A percentile compares a stretch with the other conserved stretches of the same genome.
Conservation (phyloP, 1,140 invertebrate genomes). For the Ridgeia piscesae region DNA sequence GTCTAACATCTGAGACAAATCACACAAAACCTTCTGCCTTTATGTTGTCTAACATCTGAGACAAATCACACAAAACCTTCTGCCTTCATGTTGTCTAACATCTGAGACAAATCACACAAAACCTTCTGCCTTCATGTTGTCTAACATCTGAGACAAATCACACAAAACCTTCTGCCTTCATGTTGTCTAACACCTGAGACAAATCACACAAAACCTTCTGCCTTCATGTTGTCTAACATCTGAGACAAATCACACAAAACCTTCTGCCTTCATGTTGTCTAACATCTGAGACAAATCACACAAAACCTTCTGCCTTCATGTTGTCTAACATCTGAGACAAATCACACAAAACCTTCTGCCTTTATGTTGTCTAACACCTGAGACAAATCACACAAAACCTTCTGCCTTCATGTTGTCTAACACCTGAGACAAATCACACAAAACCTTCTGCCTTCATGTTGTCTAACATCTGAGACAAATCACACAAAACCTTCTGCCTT, state of each 20-base stretch:
- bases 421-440: conserved; percentile 50
- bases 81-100: conserved; percentile 56
- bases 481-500: too few relatives aligned
- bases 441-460: conserved; percentile 59
- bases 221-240: conserved; percentile 56
- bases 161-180: conserved; percentile 60
- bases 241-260: too few relatives aligned
- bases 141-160: conserved; percentile 54
- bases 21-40: too few relatives aligned
- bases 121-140: conserved; percentile 58
- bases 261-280: conserved; percentile 57
- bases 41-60: conserved; percentile 56
- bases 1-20: conserved; percentile 53
- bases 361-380: conserved; percentile 57
- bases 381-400: too few relatives aligned
- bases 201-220: too few relatives aligned
- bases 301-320: conserved; percentile 59
- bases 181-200: conserved; percentile 55
- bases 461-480: conserved; percentile 53
- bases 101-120: conserved; percentile 50
- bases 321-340: conserved; percentile 54
- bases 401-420: conserved; percentile 59
- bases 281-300: conserved; percentile 55
- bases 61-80: too few relatives aligned
- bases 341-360: too few relatives aligned